Percentiles rank a stretch among this genome's conserved stretches.
phyloP scores from a whole-genome alignment of 1,140 invertebrate genomes.

The Globodera rostochiensis region DNA sequence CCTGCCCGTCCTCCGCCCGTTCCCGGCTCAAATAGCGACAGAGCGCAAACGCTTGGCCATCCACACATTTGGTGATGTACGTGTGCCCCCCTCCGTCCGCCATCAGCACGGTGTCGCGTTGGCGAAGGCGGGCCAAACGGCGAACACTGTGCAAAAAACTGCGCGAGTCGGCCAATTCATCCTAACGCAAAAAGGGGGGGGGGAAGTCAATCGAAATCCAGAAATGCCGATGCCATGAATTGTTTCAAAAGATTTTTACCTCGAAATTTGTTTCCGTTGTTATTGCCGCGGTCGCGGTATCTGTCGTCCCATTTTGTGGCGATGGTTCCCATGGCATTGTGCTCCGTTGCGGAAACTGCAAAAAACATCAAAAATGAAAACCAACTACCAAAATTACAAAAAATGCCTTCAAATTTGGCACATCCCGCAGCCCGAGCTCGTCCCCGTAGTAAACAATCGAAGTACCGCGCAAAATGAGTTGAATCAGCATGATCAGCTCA shows the following conservation, averaged over 20 bases:
- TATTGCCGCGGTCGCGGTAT: not conserved
- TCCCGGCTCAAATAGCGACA: conserved; percentile 34
- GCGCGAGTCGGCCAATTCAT: conserved; percentile 2
- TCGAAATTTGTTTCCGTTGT: conserved; percentile 20
- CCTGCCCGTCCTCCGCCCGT: conserved; percentile 4
- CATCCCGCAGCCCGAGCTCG: conserved; percentile 42
- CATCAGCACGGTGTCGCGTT: conserved; percentile 10
- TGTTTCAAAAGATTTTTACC: not conserved
- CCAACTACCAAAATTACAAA: not conserved
- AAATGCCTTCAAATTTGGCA: not conserved
- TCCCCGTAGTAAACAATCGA: conserved; percentile 54
- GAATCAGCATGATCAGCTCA: conserved; percentile 47
- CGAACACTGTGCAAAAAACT: conserved; percentile 38
- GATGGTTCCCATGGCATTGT: conserved; percentile 8
- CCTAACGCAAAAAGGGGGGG: not conserved
- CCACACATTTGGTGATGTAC: conserved; percentile 41
- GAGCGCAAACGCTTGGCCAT: conserved; percentile 35
- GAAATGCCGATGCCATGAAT: too few species aligned
- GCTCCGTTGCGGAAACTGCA: conserved; percentile 8
- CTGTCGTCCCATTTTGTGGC: not conserved
- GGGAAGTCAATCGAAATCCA: too few species aligned
- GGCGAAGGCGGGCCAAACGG: conserved; percentile 26
- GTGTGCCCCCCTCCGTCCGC: conserved; percentile 25
- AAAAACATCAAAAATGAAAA: conserved; percentile 11
- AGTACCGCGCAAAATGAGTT: conserved; percentile 49